Base-by-base conservation (phyloP, 2,113 vertebrate genomes). In the Machaerirhynchus nigripectus region DNA sequence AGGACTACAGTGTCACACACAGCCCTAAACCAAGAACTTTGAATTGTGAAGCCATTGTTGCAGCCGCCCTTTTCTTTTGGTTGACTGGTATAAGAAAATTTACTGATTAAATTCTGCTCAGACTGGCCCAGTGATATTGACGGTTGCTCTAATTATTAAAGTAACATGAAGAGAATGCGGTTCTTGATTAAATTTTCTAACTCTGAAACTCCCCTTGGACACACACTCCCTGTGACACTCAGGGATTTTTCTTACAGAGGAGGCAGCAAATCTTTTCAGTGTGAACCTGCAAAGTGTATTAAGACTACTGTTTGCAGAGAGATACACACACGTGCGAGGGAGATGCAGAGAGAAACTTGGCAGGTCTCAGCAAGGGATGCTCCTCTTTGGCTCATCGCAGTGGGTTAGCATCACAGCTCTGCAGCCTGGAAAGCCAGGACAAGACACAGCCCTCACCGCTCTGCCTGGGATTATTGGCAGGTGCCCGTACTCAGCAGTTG, bases 221-320 rank as follows among this genome's bases (percentile, higher is more conserved):
- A 0, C 19, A 39, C 6, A 5, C 7, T 44, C 9, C 12, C n/a
- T 0, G 0, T 57, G 69, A 35, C 7, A 85, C 56, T 37, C 11
- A 18, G 2, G 0, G 12, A 53, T 35, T 23, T 47, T 74, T 55
- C 6, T 3, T 33, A 47, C 4, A 49, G 31, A 31, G 40, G 18
- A 81, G 28, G 31, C 11, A 84, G 76, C 3, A 81, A 68, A 80
- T 9, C 2, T 39, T 16, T 85, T 84, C 44, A 12, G 19, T 71
- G 44, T 27, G 68, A 84, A 49, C 20, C 40, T 44, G n/a, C 53
- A 50, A 53, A 71, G 50, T 7, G 33, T 52, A 64, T 70, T 49
- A 53, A 75, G 19, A 68, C 52, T 64, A 39, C 22, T 77, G 37
- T 87, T 86, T 80, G 28, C 23, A 57, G 47, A 55, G 39, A 73